Evolutionary conservation across 1,140 invertebrate genomes (phyloP).

Genomic region (Myzus persicae): DNA sequence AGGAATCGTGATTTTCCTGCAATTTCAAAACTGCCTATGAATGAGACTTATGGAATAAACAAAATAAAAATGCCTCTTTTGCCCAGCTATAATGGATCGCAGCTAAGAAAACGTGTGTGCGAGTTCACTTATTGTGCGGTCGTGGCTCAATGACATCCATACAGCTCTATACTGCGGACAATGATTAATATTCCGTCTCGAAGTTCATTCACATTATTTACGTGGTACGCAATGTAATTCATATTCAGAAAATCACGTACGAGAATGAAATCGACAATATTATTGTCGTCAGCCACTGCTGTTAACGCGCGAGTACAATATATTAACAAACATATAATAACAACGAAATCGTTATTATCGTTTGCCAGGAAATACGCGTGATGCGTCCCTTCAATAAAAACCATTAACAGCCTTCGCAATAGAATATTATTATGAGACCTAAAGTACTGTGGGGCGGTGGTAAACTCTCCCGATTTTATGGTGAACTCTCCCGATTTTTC

Average conservation of each 20-base stretch:
- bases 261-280: background rate
- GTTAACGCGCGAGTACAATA: background rate
- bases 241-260: background rate
- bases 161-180: background rate
- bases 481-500: too few relatives aligned
- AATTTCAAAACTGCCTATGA: background rate
- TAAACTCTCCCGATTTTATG: too few relatives aligned
- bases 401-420: too few relatives aligned
- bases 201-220: background rate
- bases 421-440: too few relatives aligned
- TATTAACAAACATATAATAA: background rate
- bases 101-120: background rate
- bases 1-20: background rate
- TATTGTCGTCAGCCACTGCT: background rate
- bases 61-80: background rate
- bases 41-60: background rate
- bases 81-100: background rate
- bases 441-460: too few relatives aligned
- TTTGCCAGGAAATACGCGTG: background rate
- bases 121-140: background rate
- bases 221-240: background rate
- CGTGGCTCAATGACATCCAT: background rate
- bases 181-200: background rate
- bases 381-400: too few relatives aligned
- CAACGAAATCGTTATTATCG: background rate